Conservation (phyloP, 92 coral and sea anemone species). For the Isaurus tuberculatus region DNA sequence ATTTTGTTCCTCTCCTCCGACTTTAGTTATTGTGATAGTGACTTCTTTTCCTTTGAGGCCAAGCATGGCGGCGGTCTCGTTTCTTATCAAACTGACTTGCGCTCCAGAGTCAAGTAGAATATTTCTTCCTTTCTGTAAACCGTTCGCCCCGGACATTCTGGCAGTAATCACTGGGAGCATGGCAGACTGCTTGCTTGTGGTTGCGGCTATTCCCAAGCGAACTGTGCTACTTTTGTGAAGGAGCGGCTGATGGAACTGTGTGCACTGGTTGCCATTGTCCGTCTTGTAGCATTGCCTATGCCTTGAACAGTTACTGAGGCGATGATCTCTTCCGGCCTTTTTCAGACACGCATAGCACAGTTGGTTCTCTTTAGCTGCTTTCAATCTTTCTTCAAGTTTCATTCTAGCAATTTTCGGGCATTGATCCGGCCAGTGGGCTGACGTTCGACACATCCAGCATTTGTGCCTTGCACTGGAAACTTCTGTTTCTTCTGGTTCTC, state of each 20-base stretch:
- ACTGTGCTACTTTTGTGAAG: conserved; percentile 58
- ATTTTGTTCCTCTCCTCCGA: neutral
- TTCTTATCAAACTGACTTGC: conserved; percentile 55
- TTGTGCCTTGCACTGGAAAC: conserved; percentile 11
- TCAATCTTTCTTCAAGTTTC: conserved; percentile 52
- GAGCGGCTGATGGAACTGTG: conserved; percentile 56
- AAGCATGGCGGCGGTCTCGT: conserved; percentile 56
- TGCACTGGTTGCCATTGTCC: conserved; percentile 39
- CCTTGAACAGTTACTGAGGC: conserved; percentile 23
- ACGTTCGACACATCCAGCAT: conserved; percentile 57
- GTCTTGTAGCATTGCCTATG: conserved; percentile 30
- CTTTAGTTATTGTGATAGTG: conserved; percentile 15
- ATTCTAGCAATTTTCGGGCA: conserved; percentile 51
- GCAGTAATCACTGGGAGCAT: conserved; percentile 57
- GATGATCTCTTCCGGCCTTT: conserved; percentile 48
- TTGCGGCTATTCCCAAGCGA: conserved; percentile 45
- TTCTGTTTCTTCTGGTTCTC: conserved; percentile 24
- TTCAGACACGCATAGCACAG: conserved; percentile 37
- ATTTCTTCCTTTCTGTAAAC: conserved; percentile 34
- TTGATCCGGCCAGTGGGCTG: conserved; percentile 76
- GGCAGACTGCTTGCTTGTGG: conserved; percentile 25
- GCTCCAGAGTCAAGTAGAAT: conserved; percentile 57
- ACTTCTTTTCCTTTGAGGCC: conserved; percentile 54
- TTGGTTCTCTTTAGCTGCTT: conserved; percentile 55
- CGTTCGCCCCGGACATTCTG: conserved; percentile 32